These are phyloP conservation scores for Cryptophagus acutangulus DNA, from an alignment of 2,888 invertebrate species.

Conservation along the genomic window DNA sequence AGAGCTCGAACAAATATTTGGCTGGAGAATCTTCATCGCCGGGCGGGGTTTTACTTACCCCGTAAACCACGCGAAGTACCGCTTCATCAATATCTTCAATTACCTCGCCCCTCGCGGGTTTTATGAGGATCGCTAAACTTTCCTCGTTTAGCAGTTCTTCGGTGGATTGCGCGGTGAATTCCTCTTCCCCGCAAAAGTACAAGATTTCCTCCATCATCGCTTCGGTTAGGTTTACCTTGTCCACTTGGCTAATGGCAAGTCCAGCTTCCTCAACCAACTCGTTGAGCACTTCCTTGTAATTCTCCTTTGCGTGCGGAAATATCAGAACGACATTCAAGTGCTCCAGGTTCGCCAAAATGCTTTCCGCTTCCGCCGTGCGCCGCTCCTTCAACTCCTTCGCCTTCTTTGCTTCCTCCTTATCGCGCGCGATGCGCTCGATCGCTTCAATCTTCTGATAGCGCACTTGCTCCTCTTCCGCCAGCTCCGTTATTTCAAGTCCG, in stretches of 20 bases:
- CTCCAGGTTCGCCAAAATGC: constrained; percentile 51
- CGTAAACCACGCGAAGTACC: constrained; percentile 35
- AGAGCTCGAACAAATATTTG: background rate
- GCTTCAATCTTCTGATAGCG: constrained; percentile 37
- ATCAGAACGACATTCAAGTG: constrained; percentile 52
- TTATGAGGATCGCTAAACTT: constrained; percentile 23
- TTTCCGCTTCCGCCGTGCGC: constrained; percentile 50
- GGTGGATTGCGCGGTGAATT: constrained; percentile 21
- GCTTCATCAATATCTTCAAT: constrained; percentile 30
- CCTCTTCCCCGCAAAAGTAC: constrained; percentile 32
- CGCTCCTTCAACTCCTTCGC: constrained; percentile 50
- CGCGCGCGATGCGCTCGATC: constrained; percentile 42
- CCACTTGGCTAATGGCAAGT: constrained; percentile 19
- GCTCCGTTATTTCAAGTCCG: constrained; percentile 26
- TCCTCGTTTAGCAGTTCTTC: constrained; percentile 23
- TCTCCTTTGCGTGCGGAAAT: constrained; percentile 45
- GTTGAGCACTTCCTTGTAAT: constrained; percentile 31
- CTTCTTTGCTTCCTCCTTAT: constrained; percentile 46
- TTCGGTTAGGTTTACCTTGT: constrained; percentile 30
- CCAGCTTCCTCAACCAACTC: constrained; percentile 36
- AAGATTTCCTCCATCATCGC: constrained; percentile 38
- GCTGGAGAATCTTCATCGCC: constrained; percentile 26
- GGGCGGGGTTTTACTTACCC: constrained; percentile 33
- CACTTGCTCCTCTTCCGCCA: constrained; percentile 44
- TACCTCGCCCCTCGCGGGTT: constrained; percentile 23